Evolutionary conservation across 2,113 vertebrate genomes (phyloP).

Genomic region (Raja brachyura): DNA sequence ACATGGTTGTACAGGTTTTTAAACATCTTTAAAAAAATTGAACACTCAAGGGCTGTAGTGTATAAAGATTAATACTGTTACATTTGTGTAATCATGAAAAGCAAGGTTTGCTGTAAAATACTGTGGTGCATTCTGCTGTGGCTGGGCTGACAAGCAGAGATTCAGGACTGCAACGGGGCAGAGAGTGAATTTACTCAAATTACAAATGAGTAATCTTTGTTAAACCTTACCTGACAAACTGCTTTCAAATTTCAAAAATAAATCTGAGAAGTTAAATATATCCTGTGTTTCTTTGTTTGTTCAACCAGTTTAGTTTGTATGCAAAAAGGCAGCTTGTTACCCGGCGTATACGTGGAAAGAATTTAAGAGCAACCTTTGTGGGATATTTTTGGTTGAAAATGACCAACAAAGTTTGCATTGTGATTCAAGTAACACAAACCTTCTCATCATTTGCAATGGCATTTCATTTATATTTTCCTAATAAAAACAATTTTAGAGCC

Average conservation of each 20-base stretch:
- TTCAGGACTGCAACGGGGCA: background rate
- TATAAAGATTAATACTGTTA: slow-evolving; percentile 23
- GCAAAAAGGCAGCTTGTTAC: slow-evolving; percentile 1
- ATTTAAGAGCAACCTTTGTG: slow-evolving; percentile 16
- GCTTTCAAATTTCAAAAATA: slow-evolving; percentile 30
- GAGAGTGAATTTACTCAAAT: background rate
- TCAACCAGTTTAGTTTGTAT: slow-evolving; percentile 11
- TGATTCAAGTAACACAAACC: background rate
- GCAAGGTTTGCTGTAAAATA: background rate
- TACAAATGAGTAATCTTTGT: background rate
- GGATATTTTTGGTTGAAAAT: slow-evolving; percentile 2
- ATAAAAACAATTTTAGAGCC: background rate
- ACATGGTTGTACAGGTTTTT: background rate
- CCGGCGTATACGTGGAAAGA: slow-evolving; percentile 1
- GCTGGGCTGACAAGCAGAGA: background rate
- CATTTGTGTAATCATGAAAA: background rate
- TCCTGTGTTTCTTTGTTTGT: background rate
- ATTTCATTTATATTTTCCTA: background rate
- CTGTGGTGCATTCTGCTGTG: background rate
- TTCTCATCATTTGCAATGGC: background rate
- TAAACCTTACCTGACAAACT: background rate
- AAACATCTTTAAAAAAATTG: background rate
- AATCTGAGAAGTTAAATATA: slow-evolving; percentile 29
- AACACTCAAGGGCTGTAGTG: slow-evolving; percentile 18
- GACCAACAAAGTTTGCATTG: slow-evolving; percentile 17